These are phyloP conservation scores for Drosophila suboccidentalis DNA, from an alignment of 2,888 invertebrate genomes.

Conservation along the genomic window DNA sequence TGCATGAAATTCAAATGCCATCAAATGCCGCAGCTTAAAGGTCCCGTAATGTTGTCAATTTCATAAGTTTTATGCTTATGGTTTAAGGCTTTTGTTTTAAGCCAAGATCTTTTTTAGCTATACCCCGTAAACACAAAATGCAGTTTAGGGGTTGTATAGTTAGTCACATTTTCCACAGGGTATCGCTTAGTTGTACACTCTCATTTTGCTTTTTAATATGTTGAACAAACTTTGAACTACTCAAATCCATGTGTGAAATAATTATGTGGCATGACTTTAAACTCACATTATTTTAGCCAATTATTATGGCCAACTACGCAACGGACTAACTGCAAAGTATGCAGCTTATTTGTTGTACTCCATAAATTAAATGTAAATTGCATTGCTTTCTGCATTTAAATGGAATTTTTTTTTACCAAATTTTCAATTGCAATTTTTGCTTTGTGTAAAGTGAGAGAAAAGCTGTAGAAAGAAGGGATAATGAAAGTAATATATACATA, in stretches of 20 bases:
- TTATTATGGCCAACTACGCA: conserved; percentile 9
- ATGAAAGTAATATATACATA: neutral
- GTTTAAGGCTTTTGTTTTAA: conserved; percentile 15
- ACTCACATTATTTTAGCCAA: conserved; percentile 13
- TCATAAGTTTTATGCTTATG: conserved; percentile 39
- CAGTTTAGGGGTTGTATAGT: neutral
- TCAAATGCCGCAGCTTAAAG: conserved; percentile 20
- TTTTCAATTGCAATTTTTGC: conserved; percentile 18
- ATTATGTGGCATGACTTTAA: conserved; percentile 11
- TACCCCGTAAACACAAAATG: neutral
- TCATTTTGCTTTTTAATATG: neutral
- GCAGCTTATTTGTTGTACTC: conserved; percentile 24
- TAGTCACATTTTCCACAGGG: neutral
- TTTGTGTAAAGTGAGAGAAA: conserved; percentile 22
- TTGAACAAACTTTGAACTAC: conserved; percentile 2
- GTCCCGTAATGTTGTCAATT: conserved; percentile 24
- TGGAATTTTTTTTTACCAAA: conserved; percentile 30
- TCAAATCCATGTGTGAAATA: conserved; percentile 30
- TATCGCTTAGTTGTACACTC: neutral
- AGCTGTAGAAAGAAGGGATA: neutral
- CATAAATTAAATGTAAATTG: conserved; percentile 43
- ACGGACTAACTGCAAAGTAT: neutral
- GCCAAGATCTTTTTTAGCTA: conserved; percentile 7
- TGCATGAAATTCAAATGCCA: conserved; percentile 27
- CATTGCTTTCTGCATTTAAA: no score